Conservation (phyloP, 2,797 vertebrate genomes). For the Anguilla pacifica region DNA sequence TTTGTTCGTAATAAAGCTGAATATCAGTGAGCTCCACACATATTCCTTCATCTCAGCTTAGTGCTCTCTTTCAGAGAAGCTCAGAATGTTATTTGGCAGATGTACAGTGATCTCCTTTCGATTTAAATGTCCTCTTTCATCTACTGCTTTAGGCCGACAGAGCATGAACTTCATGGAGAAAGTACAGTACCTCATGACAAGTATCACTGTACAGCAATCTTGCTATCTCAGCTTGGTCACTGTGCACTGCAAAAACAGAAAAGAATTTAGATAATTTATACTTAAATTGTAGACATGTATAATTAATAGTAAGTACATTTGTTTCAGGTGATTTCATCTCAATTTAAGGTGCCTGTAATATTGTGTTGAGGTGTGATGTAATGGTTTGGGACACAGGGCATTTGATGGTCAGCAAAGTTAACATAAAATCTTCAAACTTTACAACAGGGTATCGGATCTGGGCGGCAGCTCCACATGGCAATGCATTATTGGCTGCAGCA, state of each 20-base stretch:
- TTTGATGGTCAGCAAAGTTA: background rate
- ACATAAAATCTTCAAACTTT: background rate
- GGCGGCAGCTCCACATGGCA: background rate
- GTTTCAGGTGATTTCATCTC: background rate
- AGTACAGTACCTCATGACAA: conserved; percentile 86
- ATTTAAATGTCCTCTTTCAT: background rate
- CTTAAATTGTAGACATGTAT: background rate
- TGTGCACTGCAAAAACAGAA: conserved; percentile 79
- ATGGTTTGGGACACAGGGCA: background rate
- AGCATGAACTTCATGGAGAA: background rate
- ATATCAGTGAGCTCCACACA: background rate
- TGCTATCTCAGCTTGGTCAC: conserved; percentile 94
- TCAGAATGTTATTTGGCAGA: background rate
- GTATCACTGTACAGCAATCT: conserved; percentile 95
- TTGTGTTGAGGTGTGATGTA: background rate
- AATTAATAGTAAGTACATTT: background rate
- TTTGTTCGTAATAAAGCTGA: background rate
- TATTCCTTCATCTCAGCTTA: background rate
- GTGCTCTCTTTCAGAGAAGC: background rate
- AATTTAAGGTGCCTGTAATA: background rate
- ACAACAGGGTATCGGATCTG: background rate
- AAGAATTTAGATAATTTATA: background rate
- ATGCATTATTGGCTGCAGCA: no score
- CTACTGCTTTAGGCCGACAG: background rate
- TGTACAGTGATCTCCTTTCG: background rate